phyloP scores from a whole-genome alignment of 2,113 vertebrate genomes.

The Microcebus ravelobensis region DNA sequence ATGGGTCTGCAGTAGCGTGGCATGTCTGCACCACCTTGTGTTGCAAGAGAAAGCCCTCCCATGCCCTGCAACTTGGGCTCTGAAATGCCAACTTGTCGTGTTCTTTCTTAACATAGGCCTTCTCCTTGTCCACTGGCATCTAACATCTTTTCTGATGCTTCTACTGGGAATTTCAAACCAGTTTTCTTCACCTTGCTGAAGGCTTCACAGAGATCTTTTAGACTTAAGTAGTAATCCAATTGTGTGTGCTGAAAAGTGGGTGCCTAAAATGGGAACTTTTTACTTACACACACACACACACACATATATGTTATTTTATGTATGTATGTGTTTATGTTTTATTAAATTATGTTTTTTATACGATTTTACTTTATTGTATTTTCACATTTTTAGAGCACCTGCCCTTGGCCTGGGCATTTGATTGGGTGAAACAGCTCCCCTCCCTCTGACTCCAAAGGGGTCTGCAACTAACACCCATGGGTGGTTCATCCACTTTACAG shows the following conservation, averaged over 20 bases:
- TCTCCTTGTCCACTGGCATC: neutral
- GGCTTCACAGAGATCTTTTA: neutral
- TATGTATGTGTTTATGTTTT: neutral
- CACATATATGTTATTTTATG: neutral
- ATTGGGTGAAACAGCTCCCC: neutral
- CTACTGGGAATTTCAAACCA: neutral
- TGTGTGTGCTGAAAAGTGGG: neutral
- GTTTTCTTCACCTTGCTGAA: neutral
- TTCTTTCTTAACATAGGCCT: neutral
- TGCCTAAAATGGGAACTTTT: neutral
- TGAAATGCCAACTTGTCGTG: neutral
- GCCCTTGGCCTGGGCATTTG: neutral
- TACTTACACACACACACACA: too few relatives aligned
- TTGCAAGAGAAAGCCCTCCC: neutral
- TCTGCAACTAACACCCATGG: neutral
- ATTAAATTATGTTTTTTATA: neutral
- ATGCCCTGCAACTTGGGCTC: too few relatives aligned
- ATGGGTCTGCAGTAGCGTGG: fast-evolving
- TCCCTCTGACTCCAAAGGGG: neutral
- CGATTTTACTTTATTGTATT: neutral
- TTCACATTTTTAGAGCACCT: neutral
- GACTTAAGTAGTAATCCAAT: neutral
- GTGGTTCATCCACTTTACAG: neutral
- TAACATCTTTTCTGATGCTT: neutral
- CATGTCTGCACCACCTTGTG: too few relatives aligned